Evolutionary conservation across 2,888 invertebrate species (phyloP).

Genomic region (Ophion ventricosus): DNA sequence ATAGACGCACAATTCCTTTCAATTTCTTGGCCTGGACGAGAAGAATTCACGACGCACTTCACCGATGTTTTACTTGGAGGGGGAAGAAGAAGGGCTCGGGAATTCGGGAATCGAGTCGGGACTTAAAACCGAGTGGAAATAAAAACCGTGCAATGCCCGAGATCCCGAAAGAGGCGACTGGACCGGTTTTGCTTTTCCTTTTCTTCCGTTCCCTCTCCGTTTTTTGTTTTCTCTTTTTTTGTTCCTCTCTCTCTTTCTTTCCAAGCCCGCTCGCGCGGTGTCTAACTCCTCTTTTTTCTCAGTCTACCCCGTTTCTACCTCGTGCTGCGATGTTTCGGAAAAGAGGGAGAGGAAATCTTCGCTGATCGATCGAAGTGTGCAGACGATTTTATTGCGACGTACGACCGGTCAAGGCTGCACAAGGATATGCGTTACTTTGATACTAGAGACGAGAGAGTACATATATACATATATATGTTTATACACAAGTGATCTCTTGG

Average conservation of each 20-base stretch:
- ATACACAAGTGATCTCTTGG: background rate
- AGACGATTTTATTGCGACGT: slow-evolving; percentile 42
- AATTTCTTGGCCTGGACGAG: slow-evolving; percentile 19
- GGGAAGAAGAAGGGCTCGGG: slow-evolving; percentile 16
- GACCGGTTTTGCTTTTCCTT: slow-evolving; percentile 51
- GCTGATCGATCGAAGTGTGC: background rate
- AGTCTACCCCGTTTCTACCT: background rate
- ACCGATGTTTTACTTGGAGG: background rate
- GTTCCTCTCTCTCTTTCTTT: background rate
- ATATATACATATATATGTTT: background rate
- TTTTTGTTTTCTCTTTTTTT: background rate
- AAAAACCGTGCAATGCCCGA: slow-evolving; percentile 49
- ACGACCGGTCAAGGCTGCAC: slow-evolving; percentile 52
- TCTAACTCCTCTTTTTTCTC: background rate
- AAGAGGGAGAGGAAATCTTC: background rate
- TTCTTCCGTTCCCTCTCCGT: background rate
- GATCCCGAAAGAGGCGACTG: slow-evolving; percentile 20
- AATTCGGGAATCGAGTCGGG: slow-evolving; percentile 60
- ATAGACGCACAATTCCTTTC: slow-evolving; percentile 32
- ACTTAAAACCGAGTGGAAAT: slow-evolving; percentile 47
- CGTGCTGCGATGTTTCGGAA: background rate
- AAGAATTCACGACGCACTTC: slow-evolving; percentile 34
- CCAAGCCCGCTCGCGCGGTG: background rate
- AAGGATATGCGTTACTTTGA: slow-evolving; percentile 26
- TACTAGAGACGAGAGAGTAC: slow-evolving; percentile 19